Evolutionary conservation across 2,888 invertebrate species (phyloP).

Genomic region (Gasteruption jaculator): DNA sequence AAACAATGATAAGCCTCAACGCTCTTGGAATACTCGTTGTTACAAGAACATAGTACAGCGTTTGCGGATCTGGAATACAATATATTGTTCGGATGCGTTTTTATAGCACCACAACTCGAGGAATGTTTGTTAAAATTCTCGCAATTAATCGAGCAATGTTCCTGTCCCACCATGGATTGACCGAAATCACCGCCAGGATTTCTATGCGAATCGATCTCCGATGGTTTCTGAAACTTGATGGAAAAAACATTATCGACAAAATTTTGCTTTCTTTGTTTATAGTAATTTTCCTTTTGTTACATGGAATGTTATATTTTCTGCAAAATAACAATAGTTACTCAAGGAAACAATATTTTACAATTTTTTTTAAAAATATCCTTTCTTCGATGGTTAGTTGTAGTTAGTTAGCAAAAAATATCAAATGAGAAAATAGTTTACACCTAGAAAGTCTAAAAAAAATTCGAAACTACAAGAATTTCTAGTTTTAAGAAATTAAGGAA

Average conservation of each 20-base stretch:
- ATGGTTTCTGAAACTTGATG: slow-evolving; percentile 23
- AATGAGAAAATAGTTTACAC: no score
- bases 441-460: no score
- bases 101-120: slow-evolving; percentile 5
- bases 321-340: no score
- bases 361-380: no score
- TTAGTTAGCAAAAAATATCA: no score
- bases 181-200: slow-evolving; percentile 36
- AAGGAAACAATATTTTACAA: no score
- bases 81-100: not conserved
- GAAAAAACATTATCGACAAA: slow-evolving; percentile 8
- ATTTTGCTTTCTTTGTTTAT: no score
- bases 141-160: slow-evolving; percentile 5
- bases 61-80: not conserved
- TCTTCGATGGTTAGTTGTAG: no score
- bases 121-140: slow-evolving; percentile 18
- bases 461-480: no score
- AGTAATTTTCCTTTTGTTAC: no score
- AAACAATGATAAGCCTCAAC: slow-evolving; percentile 39
- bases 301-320: no score
- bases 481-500: no score
- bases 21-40: slow-evolving; percentile 23
- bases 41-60: slow-evolving; percentile 1
- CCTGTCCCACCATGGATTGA: slow-evolving; percentile 19
- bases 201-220: slow-evolving; percentile 33